A percentile compares a stretch with the other conserved stretches of the same genome.
Evolutionary conservation across 2,113 vertebrate genomes (phyloP).

Genomic region (Hemiscyllium ocellatum): DNA sequence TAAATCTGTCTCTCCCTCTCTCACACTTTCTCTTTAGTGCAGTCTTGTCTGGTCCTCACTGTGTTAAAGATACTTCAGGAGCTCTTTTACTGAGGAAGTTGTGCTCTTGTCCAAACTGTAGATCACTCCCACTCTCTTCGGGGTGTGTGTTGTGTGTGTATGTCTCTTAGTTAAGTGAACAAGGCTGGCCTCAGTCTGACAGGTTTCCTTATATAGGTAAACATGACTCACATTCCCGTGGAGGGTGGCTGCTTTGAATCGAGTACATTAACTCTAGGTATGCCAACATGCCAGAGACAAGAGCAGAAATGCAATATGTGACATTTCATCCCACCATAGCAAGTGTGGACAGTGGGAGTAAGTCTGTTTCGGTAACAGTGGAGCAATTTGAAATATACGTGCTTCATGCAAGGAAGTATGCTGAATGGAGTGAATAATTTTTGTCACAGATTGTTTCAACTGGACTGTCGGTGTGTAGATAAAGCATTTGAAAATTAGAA

Average conservation of each 20-base stretch:
- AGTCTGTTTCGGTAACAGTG: neutral
- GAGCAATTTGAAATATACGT: neutral
- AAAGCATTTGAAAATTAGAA: neutral
- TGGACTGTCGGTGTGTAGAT: neutral
- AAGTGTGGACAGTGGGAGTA: no score
- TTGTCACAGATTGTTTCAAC: neutral
- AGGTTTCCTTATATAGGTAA: slow-evolving; percentile 74
- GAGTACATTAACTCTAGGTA: slow-evolving; percentile 56
- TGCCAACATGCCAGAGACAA: slow-evolving; percentile 41
- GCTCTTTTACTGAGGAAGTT: slow-evolving; percentile 43
- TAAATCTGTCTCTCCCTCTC: slow-evolving; percentile 27
- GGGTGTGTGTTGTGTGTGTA: slow-evolving; percentile 47
- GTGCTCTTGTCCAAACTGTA: slow-evolving; percentile 48
- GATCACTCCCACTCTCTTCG: slow-evolving; percentile 46
- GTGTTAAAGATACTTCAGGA: slow-evolving; percentile 47
- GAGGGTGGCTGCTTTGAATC: slow-evolving; percentile 50
- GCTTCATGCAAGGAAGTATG: neutral
- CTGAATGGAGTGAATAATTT: neutral
- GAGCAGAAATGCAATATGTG: neutral
- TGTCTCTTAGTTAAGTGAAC: slow-evolving; percentile 45
- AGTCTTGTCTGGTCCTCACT: slow-evolving; percentile 41
- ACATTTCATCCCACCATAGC: neutral
- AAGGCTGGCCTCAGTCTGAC: slow-evolving; percentile 48
- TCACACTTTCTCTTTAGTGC: neutral
- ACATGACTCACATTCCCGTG: slow-evolving; percentile 55